Evolutionary conservation across 2,113 vertebrate species (phyloP).

Genomic region (Corapipo altera): DNA sequence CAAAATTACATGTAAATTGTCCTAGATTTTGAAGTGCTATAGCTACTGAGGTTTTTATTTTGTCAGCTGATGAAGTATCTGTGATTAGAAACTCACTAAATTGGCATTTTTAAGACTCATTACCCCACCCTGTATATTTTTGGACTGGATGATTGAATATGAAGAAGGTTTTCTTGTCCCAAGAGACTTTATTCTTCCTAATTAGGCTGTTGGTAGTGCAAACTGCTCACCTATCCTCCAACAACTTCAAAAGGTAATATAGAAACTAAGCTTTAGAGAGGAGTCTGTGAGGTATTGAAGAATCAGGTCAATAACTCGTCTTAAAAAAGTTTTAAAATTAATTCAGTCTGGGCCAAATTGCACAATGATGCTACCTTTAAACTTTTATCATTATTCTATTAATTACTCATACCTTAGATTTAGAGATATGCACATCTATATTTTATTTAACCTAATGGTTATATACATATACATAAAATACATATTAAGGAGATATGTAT

Average conservation of each 20-base stretch:
- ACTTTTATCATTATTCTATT: neutral
- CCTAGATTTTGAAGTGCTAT: constrained; percentile 76
- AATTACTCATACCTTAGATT: neutral
- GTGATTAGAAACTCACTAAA: constrained; percentile 75
- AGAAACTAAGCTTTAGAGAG: constrained; percentile 50
- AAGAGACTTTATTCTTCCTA: constrained; percentile 44
- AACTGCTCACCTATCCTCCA: constrained; percentile 52
- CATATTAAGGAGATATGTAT: neutral
- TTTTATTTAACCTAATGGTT: neutral
- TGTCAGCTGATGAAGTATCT: constrained; percentile 77
- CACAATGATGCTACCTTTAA: neutral
- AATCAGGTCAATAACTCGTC: constrained; percentile 67
- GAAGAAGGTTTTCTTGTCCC: constrained; percentile 49
- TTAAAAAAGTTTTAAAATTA: constrained; percentile 48
- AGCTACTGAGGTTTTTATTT: constrained; percentile 77
- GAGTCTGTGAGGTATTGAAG: constrained; percentile 48
- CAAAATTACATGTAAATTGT: constrained; percentile 79
- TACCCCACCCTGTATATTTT: constrained; percentile 60
- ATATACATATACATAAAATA: no score
- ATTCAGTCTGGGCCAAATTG: neutral
- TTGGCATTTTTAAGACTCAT: constrained; percentile 71
- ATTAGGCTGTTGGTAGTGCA: constrained; percentile 61
- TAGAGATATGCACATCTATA: neutral
- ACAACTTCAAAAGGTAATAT: constrained; percentile 66
- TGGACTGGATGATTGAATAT: constrained; percentile 41